A percentile compares a stretch with the other conserved stretches of the same genome.
phyloP scores from a whole-genome alignment of 1,140 invertebrate genomes.

The Triops cancriformis region DNA sequence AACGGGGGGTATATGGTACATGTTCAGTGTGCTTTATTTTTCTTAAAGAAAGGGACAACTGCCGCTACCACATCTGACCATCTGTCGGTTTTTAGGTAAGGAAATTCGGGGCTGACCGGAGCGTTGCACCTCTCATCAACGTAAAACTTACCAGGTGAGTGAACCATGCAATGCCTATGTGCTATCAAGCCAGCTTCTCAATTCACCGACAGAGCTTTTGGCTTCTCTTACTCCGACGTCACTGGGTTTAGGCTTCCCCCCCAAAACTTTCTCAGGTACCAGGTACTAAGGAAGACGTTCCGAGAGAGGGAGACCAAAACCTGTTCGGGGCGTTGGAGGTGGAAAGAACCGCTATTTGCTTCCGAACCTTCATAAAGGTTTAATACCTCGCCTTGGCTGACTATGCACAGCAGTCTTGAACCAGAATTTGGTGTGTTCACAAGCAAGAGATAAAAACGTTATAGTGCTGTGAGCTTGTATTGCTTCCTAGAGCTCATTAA shows the following conservation, averaged over 20 bases:
- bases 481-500: too few species aligned
- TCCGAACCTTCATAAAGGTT: background rate
- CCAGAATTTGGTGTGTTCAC: background rate
- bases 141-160: background rate
- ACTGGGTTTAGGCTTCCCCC: background rate
- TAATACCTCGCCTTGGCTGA: background rate
- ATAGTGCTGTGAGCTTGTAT: too few species aligned
- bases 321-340: background rate
- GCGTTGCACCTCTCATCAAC: slow-evolving; percentile 1
- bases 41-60: background rate
- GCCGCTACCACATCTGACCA: background rate
- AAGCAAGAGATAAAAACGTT: too few species aligned
- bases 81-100: background rate
- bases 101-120: background rate
- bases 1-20: background rate
- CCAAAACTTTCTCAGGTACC: background rate
- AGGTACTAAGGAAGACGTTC: background rate
- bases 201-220: background rate
- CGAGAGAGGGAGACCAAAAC: background rate
- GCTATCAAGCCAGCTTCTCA: background rate
- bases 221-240: background rate
- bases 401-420: background rate
- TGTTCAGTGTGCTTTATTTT: background rate
- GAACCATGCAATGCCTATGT: background rate
- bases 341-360: slow-evolving; percentile 2